A percentile compares a stretch with the other conserved stretches of the same genome.
phyloP scores from a whole-genome alignment of 2,888 invertebrate species.

The Belgica antarctica region DNA sequence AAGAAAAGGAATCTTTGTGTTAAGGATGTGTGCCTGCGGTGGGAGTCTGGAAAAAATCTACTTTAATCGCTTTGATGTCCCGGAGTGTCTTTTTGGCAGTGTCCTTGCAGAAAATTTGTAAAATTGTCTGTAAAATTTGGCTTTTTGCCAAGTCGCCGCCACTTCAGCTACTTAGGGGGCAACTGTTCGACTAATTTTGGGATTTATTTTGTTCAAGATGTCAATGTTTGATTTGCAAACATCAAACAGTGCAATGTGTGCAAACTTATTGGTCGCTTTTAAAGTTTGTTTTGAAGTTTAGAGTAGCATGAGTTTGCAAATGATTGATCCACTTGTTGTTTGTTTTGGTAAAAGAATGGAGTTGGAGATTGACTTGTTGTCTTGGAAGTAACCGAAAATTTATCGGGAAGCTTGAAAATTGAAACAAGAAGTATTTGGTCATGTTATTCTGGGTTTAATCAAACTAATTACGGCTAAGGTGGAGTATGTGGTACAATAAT shows the following conservation, averaged over 20 bases:
- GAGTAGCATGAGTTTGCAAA: too few species aligned
- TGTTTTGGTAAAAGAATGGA: too few species aligned
- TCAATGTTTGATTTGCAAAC: slow-evolving; percentile 15
- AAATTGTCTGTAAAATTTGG: slow-evolving; percentile 34
- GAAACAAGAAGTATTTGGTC: too few species aligned
- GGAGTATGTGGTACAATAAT: too few species aligned
- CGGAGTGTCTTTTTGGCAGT: slow-evolving; percentile 19
- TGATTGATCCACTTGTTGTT: too few species aligned
- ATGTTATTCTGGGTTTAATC: too few species aligned
- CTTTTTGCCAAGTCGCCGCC: background rate
- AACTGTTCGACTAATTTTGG: slow-evolving; percentile 40
- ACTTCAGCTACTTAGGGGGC: slow-evolving; percentile 43
- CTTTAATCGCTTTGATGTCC: slow-evolving; percentile 22
- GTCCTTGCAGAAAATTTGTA: slow-evolving; percentile 32
- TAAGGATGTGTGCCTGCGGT: slow-evolving; percentile 26
- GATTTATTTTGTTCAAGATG: slow-evolving; percentile 3
- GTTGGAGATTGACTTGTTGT: too few species aligned
- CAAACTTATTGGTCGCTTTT: too few species aligned
- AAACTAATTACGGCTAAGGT: too few species aligned
- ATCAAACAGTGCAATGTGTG: slow-evolving; percentile 37
- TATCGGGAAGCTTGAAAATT: too few species aligned
- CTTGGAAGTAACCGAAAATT: too few species aligned
- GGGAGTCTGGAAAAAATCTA: background rate
- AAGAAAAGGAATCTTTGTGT: background rate
- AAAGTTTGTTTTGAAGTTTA: too few species aligned